Evolutionary conservation across 2,113 vertebrate genomes (phyloP).

Genomic region (Noturus placidus): DNA sequence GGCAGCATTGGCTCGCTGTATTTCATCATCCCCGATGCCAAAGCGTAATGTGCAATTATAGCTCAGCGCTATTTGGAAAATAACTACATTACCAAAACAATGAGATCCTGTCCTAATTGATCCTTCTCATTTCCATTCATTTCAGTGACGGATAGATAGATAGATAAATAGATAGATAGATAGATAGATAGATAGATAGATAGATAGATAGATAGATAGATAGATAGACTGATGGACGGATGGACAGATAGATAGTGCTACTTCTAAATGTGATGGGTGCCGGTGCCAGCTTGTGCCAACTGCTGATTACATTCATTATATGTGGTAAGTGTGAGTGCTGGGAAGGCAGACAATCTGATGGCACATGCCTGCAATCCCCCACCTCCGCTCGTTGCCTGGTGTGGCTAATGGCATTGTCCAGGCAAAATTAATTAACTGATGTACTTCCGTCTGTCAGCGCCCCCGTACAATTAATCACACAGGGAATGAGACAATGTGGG

Average conservation of each 20-base stretch:
- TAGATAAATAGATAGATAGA: neutral
- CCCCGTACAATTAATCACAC: constrained; percentile 52
- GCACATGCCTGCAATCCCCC: constrained; percentile 25
- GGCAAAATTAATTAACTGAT: constrained; percentile 61
- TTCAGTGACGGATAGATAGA: constrained; percentile 11
- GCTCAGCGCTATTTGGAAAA: constrained; percentile 26
- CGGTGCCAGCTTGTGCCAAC: constrained; percentile 46
- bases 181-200: neutral
- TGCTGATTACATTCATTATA: constrained; percentile 50
- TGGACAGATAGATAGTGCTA: neutral
- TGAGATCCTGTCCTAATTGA: constrained; percentile 37
- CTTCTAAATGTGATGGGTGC: constrained; percentile 32
- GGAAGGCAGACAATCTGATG: constrained; percentile 45
- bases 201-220: neutral
- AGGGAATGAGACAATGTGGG: constrained; percentile 52
- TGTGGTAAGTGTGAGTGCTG: constrained; percentile 13
- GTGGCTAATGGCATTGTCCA: constrained; percentile 48
- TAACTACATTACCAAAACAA: neutral
- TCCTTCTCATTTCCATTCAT: constrained; percentile 32
- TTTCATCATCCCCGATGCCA: constrained; percentile 44
- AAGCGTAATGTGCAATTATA: constrained; percentile 38
- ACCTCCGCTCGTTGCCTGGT: constrained; percentile 33
- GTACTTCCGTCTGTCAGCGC: constrained; percentile 51
- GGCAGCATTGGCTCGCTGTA: constrained; percentile 29
- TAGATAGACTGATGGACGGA: neutral